phyloP scores from a whole-genome alignment of 2,113 vertebrate genomes.

The Panthera leo region DNA sequence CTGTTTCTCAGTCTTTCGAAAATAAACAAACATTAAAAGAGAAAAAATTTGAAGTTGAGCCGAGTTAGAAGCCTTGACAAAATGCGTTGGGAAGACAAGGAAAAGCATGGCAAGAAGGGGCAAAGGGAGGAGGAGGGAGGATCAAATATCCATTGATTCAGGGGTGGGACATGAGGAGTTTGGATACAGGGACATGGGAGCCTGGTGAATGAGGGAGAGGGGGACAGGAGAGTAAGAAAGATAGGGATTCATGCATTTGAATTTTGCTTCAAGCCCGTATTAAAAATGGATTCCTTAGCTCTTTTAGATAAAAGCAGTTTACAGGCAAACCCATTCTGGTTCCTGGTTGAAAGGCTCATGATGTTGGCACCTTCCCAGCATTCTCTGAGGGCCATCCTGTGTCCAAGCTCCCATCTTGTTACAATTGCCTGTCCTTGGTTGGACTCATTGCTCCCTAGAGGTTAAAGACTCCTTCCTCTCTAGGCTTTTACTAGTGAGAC shows the following conservation, averaged over 20 bases:
- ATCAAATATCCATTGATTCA: accelerated
- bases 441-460: not conserved
- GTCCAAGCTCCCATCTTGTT: not conserved
- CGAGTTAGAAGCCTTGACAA: not conserved
- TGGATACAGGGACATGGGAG: not conserved
- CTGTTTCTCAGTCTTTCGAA: too few relatives aligned
- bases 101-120: not conserved
- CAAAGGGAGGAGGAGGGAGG: not conserved
- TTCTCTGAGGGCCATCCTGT: not conserved
- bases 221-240: not conserved
- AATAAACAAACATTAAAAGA: too few relatives aligned
- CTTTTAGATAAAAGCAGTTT: not conserved
- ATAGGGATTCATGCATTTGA: not conserved
- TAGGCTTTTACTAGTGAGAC: not conserved
- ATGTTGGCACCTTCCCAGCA: not conserved
- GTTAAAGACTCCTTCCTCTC: not conserved
- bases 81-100: not conserved
- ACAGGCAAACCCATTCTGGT: not conserved
- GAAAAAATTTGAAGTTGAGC: not conserved
- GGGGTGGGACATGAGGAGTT: accelerated
- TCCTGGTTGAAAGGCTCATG: not conserved
- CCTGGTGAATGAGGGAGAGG: not conserved
- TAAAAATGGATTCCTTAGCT: not conserved
- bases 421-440: not conserved
- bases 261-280: not conserved